A percentile compares a stretch with the other conserved stretches of the same genome.
Conservation (phyloP, 2,888 invertebrate genomes). For the Sycophila texana region DNA sequence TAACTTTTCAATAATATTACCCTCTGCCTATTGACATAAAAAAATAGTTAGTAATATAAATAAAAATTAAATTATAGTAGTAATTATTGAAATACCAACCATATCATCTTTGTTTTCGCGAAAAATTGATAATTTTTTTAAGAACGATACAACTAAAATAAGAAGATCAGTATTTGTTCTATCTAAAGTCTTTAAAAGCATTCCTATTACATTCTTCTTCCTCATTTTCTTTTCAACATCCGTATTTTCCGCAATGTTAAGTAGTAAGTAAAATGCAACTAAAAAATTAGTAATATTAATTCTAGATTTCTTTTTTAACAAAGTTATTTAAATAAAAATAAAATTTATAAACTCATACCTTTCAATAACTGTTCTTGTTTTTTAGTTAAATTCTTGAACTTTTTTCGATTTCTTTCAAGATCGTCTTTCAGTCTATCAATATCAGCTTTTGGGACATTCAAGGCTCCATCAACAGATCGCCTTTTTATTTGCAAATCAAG, state of each 20-base stretch:
- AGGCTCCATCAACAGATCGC: constrained; percentile 64
- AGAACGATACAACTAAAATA: constrained; percentile 92
- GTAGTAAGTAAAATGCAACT: constrained; percentile 93
- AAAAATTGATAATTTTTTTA: constrained; percentile 96
- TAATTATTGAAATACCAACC: constrained; percentile 75
- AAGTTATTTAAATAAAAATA: constrained; percentile 15
- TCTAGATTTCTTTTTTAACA: neutral
- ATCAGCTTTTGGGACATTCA: constrained; percentile 66
- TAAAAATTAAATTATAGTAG: constrained; percentile 10
- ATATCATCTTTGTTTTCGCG: constrained; percentile 96
- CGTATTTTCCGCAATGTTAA: constrained; percentile 97
- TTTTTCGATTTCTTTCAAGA: constrained; percentile 86
- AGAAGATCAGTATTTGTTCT: constrained; percentile 93
- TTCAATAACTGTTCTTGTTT: constrained; percentile 95
- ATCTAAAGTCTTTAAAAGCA: constrained; percentile 92
- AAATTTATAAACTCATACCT: constrained; percentile 70
- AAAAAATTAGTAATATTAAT: constrained; percentile 59
- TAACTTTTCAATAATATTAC: constrained; percentile 89
- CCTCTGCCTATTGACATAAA: constrained; percentile 77
- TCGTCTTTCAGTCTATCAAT: constrained; percentile 80
- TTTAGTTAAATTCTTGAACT: constrained; percentile 87
- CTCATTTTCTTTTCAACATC: constrained; percentile 98
- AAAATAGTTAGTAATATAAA: constrained; percentile 34
- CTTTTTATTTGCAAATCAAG: constrained; percentile 71
- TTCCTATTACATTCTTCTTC: constrained; percentile 91